Base-by-base conservation (phyloP, 2,888 invertebrate genomes). In the Melipona beecheii region DNA sequence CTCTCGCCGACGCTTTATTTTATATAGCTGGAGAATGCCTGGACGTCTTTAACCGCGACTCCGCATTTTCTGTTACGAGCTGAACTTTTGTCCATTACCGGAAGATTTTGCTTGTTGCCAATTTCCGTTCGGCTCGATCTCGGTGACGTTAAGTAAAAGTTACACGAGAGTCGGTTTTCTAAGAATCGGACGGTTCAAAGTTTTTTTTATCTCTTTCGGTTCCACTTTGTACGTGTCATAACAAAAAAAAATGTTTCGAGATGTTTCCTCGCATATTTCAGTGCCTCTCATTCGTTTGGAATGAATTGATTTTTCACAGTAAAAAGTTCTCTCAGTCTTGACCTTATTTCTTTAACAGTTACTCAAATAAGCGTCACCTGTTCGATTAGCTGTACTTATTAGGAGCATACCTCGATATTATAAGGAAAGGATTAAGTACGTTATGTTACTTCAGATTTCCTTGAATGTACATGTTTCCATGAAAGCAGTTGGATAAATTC, bases 1-100 rank as follows among this genome's bases (percentile, higher is more conserved):
- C 75, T 73, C 65, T 73, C 65, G 66, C 52, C 52, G 74, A 68
- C 80, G 76, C 56, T 85, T 84, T 84, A 84, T 83, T 84, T 84
- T 78, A 84, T 84, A 78, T 75, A 78, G 78, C 75, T 52, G 58
- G 68, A 62, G 84, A 84, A 83, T 43, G 82, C 73, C 49, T 65
- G 72, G 69, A 71, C 75, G 56, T 75, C 75, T 84, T 83, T 69
- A 75, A 83, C 78, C 84, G 83, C 84, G 78, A 68, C 60, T 72
- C 54, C 68, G 21, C 15, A 52, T 75, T 81, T 66, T 60, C 82
- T 75, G 81, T 54, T 71, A 66, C 71, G 81, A 54, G 66, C 65
- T 58, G 54, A 68, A 83, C 70, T 81, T 83, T 54, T 75, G 65
- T 70, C 81, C 58, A 60, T 70, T 62, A 73, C 21, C 56, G 43